Conservation (phyloP, 2,797 vertebrate species). For the Huso huso region DNA sequence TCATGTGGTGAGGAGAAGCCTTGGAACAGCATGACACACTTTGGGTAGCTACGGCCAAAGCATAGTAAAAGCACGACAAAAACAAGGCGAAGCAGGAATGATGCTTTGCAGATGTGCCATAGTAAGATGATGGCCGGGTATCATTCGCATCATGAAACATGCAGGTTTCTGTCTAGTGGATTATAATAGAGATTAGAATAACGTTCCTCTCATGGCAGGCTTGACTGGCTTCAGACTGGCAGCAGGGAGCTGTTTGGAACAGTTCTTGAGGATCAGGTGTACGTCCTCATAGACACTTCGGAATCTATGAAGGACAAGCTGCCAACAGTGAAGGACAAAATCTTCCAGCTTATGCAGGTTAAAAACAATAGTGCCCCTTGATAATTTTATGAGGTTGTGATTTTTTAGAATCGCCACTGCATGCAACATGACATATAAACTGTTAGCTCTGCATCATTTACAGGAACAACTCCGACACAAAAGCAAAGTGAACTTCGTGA, state of each 20-base stretch:
- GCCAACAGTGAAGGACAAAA: constrained; percentile 57
- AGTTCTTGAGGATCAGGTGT: constrained; percentile 48
- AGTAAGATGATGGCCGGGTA: no score
- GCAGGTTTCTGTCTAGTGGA: no score
- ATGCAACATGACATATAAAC: no score
- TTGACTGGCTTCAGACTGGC: constrained; percentile 56
- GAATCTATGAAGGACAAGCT: constrained; percentile 63
- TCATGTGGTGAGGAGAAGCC: no score
- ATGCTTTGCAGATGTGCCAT: no score
- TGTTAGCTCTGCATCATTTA: constrained; percentile 20
- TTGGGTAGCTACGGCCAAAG: no score
- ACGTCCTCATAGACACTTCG: constrained; percentile 64
- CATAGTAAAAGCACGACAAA: no score
- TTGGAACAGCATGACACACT: no score
- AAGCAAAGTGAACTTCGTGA: constrained; percentile 65
- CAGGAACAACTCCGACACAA: constrained; percentile 67
- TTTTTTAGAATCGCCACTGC: background rate
- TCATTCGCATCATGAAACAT: no score
- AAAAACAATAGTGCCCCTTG: background rate
- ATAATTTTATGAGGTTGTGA: background rate
- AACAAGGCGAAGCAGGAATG: no score
- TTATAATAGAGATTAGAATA: no score
- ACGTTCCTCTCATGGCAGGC: constrained; percentile 34
- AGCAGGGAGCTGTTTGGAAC: constrained; percentile 63
- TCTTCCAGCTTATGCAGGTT: constrained; percentile 60